Evolutionary conservation across 2,797 vertebrate species (phyloP).

Genomic region (Tragopan temminckii): DNA sequence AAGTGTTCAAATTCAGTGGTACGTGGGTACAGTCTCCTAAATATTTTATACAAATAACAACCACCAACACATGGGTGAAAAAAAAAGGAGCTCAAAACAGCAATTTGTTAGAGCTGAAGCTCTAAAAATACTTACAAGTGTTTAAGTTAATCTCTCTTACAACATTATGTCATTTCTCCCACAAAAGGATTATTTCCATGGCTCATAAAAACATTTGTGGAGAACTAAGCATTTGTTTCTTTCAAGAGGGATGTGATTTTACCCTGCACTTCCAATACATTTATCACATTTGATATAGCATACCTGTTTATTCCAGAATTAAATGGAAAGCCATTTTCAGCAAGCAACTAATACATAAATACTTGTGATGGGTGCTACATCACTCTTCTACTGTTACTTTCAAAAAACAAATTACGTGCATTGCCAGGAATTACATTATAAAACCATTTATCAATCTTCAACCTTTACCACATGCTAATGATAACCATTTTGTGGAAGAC

Average conservation of each 20-base stretch:
- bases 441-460: neutral
- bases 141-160: neutral
- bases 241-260: neutral
- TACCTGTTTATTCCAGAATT: constrained; percentile 12
- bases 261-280: neutral
- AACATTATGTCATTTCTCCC: neutral
- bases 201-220: neutral
- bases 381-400: neutral
- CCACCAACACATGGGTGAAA: neutral
- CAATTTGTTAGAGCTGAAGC: neutral
- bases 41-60: neutral
- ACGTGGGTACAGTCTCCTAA: neutral
- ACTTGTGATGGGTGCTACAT: neutral
- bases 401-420: neutral
- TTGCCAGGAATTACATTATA: neutral
- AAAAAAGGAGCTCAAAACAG: neutral
- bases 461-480: neutral
- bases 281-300: neutral
- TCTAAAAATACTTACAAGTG: neutral
- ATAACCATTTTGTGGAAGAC: neutral
- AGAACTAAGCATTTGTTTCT: neutral
- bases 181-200: neutral
- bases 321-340: constrained; percentile 12
- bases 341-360: neutral
- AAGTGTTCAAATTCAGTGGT: neutral